Percentiles rank a stretch among this genome's conserved stretches.
Evolutionary conservation across 2,797 vertebrate genomes (phyloP).

Genomic region (Hypotaenidia okinawae): DNA sequence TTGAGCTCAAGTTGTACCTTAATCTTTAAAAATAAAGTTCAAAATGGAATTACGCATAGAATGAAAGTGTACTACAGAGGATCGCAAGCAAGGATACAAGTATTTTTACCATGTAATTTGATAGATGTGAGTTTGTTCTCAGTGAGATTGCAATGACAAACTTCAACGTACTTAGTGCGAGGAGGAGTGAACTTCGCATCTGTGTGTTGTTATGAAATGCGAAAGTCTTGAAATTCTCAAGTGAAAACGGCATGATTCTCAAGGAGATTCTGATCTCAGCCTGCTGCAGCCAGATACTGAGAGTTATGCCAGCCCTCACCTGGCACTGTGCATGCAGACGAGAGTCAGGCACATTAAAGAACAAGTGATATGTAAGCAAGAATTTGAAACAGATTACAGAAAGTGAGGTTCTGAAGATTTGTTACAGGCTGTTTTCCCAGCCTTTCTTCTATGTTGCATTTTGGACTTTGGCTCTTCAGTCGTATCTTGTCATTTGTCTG

Average conservation of each 20-base stretch:
- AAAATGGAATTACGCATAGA: slow-evolving; percentile 8
- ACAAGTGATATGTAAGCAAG: neutral
- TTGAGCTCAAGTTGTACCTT: slow-evolving; percentile 7
- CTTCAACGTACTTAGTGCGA: neutral
- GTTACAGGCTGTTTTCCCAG: neutral
- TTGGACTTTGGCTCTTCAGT: neutral
- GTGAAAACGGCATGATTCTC: neutral
- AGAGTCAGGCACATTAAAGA: neutral
- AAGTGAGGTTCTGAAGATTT: slow-evolving; percentile 6
- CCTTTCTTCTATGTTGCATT: neutral
- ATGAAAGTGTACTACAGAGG: neutral
- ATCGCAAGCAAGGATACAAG: slow-evolving; percentile 19
- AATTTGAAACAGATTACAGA: neutral
- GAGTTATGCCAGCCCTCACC: neutral
- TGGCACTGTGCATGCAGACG: neutral
- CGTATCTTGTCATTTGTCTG: neutral
- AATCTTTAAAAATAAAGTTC: neutral
- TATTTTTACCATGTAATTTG: slow-evolving; percentile 13
- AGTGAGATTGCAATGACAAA: neutral
- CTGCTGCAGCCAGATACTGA: slow-evolving; percentile 6
- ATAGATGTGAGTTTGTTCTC: slow-evolving; percentile 13
- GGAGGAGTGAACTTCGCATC: slow-evolving; percentile 4
- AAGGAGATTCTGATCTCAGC: slow-evolving; percentile 13
- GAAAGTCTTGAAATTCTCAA: neutral
- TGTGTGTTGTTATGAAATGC: neutral